Evolutionary conservation across 2,797 vertebrate species (phyloP).

Genomic region (Takifugu rubripes): DNA sequence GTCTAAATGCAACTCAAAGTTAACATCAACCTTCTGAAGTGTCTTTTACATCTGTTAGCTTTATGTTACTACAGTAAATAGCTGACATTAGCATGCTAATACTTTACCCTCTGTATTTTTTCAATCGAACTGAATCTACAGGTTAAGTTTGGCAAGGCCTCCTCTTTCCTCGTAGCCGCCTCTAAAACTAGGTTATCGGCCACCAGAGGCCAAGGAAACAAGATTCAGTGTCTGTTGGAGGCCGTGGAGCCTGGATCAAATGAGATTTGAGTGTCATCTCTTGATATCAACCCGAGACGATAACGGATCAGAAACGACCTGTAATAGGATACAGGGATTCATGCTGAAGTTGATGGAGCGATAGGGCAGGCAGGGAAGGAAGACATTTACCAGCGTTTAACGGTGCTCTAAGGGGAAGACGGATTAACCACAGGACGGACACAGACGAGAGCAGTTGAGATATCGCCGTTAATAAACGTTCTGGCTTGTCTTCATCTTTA

Average conservation of each 20-base stretch:
- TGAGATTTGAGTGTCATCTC: constrained; percentile 55
- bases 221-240: constrained; percentile 53
- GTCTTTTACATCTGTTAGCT: too few relatives aligned
- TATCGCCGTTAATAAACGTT: too few relatives aligned
- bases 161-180: constrained; percentile 52
- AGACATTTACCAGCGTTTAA: not conserved
- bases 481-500: not conserved
- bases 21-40: not conserved
- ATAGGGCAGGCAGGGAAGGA: too few relatives aligned
- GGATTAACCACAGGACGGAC: too few relatives aligned
- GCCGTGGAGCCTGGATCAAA: constrained; percentile 42
- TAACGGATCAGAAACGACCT: constrained; percentile 45
- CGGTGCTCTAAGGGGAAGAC: not conserved
- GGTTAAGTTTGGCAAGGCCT: constrained; percentile 35
- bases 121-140: constrained; percentile 2
- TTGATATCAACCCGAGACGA: constrained; percentile 49
- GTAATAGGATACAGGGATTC: constrained; percentile 34
- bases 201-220: constrained; percentile 38
- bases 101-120: too few relatives aligned
- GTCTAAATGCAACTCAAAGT: not conserved
- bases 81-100: too few relatives aligned
- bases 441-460: too few relatives aligned
- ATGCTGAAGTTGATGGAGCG: constrained; percentile 16
- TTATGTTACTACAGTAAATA: too few relatives aligned
- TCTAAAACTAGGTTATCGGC: constrained; percentile 48